phyloP scores from a whole-genome alignment of 2,113 vertebrate genomes.

The Rhinolophus ferrumequinum region DNA sequence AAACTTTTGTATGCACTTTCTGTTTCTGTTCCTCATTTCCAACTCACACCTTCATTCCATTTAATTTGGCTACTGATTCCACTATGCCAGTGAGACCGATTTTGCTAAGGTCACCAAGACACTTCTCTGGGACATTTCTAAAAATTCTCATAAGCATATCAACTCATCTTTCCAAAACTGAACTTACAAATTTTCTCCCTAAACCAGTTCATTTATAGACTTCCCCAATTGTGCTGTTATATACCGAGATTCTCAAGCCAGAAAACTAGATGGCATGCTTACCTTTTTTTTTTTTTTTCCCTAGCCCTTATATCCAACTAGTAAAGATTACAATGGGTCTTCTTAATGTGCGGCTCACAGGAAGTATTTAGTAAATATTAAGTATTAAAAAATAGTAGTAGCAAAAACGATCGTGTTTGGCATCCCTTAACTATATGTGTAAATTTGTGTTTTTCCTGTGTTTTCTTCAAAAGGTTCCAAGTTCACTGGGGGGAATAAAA shows the following conservation, averaged over 20 bases:
- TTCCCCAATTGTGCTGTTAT: background rate
- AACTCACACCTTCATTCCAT: background rate
- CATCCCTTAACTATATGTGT: background rate
- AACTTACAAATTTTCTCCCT: background rate
- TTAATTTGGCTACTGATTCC: background rate
- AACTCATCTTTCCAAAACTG: background rate
- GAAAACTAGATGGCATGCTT: background rate
- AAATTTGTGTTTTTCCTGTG: background rate
- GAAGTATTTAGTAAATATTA: background rate
- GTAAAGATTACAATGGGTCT: background rate
- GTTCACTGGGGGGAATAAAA: background rate
- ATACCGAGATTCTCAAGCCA: background rate
- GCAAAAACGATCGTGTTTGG: background rate
- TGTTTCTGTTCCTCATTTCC: background rate
- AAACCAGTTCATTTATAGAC: background rate
- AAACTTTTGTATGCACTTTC: background rate
- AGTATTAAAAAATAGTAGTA: background rate
- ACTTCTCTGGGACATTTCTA: background rate
- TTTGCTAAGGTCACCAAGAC: background rate
- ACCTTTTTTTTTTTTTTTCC: background rate
- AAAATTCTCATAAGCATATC: background rate
- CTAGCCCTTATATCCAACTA: background rate
- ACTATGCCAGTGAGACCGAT: background rate
- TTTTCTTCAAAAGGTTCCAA: background rate
- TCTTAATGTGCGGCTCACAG: rapidly evolving